Evolutionary conservation across 2,113 vertebrate species (phyloP), one percentile per base, ranked within the genome.

Genomic region (Catharus bicknelli): DNA sequence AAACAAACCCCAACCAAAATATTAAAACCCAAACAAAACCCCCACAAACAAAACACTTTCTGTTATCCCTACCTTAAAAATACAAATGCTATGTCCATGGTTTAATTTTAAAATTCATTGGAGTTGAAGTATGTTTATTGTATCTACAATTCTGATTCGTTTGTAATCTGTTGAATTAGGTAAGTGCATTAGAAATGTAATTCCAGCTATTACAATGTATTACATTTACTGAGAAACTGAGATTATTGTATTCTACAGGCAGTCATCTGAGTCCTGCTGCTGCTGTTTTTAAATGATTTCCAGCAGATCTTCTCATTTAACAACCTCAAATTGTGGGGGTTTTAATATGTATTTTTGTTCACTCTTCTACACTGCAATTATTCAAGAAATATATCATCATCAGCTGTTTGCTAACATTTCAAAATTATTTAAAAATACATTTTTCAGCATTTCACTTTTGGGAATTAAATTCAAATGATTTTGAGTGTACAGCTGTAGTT

Each of bases 161-260:
- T 50, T 93, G 55, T 94, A 83, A 96, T 88, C 89, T 96, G 81
- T 66, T 93, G 78, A 93, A 96, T 95, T 92, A 96, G 77, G 70
- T 84, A 94, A 90, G 53, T 77, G 57, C 63, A 67, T 90, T 67
- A 90, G 92, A 93, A 90, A 90, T 75, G 53, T 77, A 95, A 95
- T 94, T 91, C 93, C 53, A 62, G 40, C 55, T 88, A 86, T 77
- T 86, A 73, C 21, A 91, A 75, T 36, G 66, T n/a, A 15, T 72
- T 64, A 55, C 66, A 63, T 92, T 89, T 80, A 76, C 93, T 68
- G 38, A 96, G 88, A 86, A 90, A 92, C 63, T 38, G 68, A 90
- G 82, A 96, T 91, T 86, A 76, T 45, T 93, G 81, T 69, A 40
- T 90, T 91, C 93, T 61, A 77, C 87, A 73, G 30, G 75, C 53